Evolutionary conservation across 2,113 vertebrate species (phyloP).

Genomic region (Otus sunia): DNA sequence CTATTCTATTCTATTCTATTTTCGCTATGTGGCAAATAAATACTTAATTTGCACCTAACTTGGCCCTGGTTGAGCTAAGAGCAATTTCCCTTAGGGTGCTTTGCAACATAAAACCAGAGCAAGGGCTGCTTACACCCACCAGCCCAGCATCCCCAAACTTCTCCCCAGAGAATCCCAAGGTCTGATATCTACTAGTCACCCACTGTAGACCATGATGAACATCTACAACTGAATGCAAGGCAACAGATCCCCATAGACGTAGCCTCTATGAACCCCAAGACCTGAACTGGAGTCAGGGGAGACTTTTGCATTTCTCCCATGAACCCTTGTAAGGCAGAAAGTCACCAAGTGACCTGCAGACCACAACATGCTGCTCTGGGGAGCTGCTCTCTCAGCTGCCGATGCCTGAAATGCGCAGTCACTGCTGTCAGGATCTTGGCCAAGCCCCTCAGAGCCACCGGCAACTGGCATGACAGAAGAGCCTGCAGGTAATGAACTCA

Average conservation of each 20-base stretch:
- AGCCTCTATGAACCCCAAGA: background rate
- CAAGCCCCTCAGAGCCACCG: background rate
- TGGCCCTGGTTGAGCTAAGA: background rate
- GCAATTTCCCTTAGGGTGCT: background rate
- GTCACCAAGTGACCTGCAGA: background rate
- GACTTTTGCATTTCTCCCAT: background rate
- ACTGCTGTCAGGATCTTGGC: background rate
- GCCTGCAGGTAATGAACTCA: background rate
- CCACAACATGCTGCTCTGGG: background rate
- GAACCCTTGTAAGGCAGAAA: background rate
- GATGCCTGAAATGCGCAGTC: background rate
- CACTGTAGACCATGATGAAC: background rate
- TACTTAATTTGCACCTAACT: background rate
- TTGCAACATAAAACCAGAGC: background rate
- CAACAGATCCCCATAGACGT: background rate
- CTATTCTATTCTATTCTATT: background rate
- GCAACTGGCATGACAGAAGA: background rate
- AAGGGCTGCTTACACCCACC: background rate
- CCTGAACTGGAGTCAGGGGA: background rate
- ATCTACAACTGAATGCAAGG: background rate
- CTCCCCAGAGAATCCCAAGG: background rate
- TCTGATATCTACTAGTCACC: background rate
- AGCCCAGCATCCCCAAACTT: background rate
- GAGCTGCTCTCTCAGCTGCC: background rate
- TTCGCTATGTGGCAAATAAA: background rate